These are phyloP conservation scores for Chloroceryle aenea DNA, from an alignment of 2,113 vertebrate species.

Conservation along the genomic window DNA sequence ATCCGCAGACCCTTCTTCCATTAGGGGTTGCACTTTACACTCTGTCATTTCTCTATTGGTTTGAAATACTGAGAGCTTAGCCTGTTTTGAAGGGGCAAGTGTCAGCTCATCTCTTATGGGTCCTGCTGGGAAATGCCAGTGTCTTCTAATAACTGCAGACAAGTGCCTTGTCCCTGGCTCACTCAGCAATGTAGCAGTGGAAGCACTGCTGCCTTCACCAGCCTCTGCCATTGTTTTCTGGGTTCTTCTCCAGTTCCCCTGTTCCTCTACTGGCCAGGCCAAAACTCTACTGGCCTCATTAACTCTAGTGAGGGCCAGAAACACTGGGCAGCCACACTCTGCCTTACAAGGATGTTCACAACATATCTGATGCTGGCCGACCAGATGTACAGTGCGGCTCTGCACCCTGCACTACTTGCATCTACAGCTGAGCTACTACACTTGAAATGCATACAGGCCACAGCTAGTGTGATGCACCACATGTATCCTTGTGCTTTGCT, in stretches of 20 bases:
- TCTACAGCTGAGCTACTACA: background rate
- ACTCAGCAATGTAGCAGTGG: background rate
- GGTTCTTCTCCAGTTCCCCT: background rate
- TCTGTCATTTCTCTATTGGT: background rate
- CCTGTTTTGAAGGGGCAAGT: background rate
- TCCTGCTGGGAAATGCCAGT: background rate
- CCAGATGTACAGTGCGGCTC: background rate
- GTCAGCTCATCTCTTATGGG: background rate
- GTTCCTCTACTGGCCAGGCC: background rate
- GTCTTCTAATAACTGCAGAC: background rate
- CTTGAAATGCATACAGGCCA: background rate
- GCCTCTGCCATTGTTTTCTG: background rate
- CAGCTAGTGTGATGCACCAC: rapidly evolving
- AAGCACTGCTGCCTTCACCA: background rate
- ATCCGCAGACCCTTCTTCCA: rapidly evolving
- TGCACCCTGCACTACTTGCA: background rate
- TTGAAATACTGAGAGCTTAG: rapidly evolving
- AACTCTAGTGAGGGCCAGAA: background rate
- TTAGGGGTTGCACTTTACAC: background rate
- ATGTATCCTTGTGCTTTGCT: rapidly evolving
- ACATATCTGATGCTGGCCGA: background rate
- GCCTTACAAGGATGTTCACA: background rate
- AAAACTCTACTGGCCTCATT: background rate
- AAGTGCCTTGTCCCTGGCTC: rapidly evolving
- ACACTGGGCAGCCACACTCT: rapidly evolving